Evolutionary conservation across 2,888 invertebrate species (phyloP).

Genomic region (Clostera curtula): DNA sequence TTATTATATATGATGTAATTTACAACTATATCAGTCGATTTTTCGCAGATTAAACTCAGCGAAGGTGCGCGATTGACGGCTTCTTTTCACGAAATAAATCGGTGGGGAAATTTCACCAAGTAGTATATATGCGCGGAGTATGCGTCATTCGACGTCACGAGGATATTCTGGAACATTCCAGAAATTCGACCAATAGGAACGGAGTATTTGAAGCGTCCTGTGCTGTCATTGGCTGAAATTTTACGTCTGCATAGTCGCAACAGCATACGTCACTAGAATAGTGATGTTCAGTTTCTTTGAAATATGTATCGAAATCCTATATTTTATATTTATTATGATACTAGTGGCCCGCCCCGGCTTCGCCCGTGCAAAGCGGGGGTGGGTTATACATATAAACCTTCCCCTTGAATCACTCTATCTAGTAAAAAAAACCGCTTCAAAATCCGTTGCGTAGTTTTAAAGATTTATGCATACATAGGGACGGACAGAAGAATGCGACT

Average conservation of each 20-base stretch:
- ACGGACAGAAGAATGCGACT: too few species aligned
- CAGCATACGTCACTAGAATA: constrained; percentile 11
- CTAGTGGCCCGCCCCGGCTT: too few species aligned
- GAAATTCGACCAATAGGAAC: constrained; percentile 39
- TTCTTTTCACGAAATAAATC: constrained; percentile 61
- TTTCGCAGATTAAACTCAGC: constrained; percentile 55
- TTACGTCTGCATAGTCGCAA: constrained; percentile 21
- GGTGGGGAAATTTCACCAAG: constrained; percentile 31
- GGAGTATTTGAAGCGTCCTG: constrained; percentile 19
- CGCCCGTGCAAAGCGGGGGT: too few species aligned
- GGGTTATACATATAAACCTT: too few species aligned
- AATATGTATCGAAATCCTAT: constrained; percentile 5
- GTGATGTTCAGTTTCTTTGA: constrained; percentile 27
- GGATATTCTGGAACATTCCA: constrained; percentile 65
- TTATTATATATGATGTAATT: neutral
- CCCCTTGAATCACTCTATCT: too few species aligned
- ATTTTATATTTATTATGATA: too few species aligned
- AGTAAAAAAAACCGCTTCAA: too few species aligned
- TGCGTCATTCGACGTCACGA: constrained; percentile 52
- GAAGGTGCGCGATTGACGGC: constrained; percentile 70
- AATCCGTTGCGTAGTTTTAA: too few species aligned
- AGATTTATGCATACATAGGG: too few species aligned
- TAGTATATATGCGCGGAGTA: constrained; percentile 39
- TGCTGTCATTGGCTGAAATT: constrained; percentile 40
- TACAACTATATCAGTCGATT: constrained; percentile 43